Base-by-base conservation (phyloP, 2,113 vertebrate genomes). In the Hucho hucho region DNA sequence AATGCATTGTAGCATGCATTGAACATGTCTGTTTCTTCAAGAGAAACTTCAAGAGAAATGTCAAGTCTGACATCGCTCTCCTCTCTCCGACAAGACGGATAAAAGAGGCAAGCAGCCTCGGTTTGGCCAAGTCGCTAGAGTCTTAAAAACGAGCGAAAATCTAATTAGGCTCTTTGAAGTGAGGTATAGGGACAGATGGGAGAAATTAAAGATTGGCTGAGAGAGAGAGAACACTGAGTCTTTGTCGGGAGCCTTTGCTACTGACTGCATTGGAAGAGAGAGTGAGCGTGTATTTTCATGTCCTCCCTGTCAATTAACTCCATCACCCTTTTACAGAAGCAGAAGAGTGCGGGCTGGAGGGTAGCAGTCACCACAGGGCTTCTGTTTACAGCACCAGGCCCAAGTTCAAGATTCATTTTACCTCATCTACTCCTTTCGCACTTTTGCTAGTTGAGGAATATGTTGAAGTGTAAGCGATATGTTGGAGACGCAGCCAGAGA, bases 301-400 rank as follows among this genome's bases (percentile, higher is more conserved):
- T 71, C 59, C 29, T 29, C 22, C 4, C 25, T 75, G 70, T 43
- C 64, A 81, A 77, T 83, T 53, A 69, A 74, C 26, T 73, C 12
- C 3, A 56, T n/a, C 71, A 22, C 7, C 0, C 3, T 28, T 72
- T 64, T 70, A 6, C 63, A 74, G 71, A 78, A 70, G 72, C 18
- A 29, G 4, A 59, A 13, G 2, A 53, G 11, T 37, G 37, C 9
- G 28, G 32, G 18, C 4, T 1, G 13, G 73, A 9, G 13, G 53
- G 69, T 22, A 4, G 12, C 2, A 49, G 71, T 79, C 81, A 74
- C 78, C 81, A 79, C 32, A 46, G 70, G 22, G 72, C 70, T 83
- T 81, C 77, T 74, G 74, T 85, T 53, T 53, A 53, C 49, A 53
- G 12, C 16, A 53, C 49, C 49, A 53, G 49, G 49, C 16, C 12